Evolutionary conservation across 1,140 invertebrate species (phyloP), one percentile per base, ranked within the genome.

Genomic region (Sitobion miscanthi): DNA sequence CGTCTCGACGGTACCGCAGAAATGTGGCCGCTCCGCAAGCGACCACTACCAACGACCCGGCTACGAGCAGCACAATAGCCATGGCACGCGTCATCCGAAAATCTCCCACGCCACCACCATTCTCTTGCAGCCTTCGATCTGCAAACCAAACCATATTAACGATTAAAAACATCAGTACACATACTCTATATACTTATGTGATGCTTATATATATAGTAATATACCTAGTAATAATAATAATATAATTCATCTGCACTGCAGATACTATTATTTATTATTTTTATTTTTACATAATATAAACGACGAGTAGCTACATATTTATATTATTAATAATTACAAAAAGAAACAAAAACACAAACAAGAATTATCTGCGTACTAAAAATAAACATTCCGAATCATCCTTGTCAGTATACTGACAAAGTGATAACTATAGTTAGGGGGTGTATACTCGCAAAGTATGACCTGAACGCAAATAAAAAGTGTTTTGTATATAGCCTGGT

Each of bases 1-100:
- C 93, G 95, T 95, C 94, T 95, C 95, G 94, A 57, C 94, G 96
- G 94, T 97, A 95, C 88, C 96, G 96, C 93, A 97, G 95, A 11
- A 97, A 96, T n/a, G 97, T 94, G 94, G 97, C 96, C 42, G 97
- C 96, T 47, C 97, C 96, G 23, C 97, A 95, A 21, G 96, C 96
- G 7, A 97, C 96, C 77, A 97, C 96, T 54, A 97, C 95, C 42
- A 97, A 95, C 4, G 97, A 96, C 2, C 96, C 96, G n/a, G 96
- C 96, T 11, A 97, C 96, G 17, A 97, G 97, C 93, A 97, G 96
- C 94, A 97, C 96, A 11, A 97, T 96, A 94, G 96, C 97, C 95
- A 97, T 95, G 95, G 97, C 96, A 17, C 97, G 86, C 8, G 91
- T 93, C n/a, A 94, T 47, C 14, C 54, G 92, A 45, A 93, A 94